These are phyloP conservation scores for Lonchura striata DNA, from an alignment of 2,113 vertebrate genomes.

Conservation along the genomic window DNA sequence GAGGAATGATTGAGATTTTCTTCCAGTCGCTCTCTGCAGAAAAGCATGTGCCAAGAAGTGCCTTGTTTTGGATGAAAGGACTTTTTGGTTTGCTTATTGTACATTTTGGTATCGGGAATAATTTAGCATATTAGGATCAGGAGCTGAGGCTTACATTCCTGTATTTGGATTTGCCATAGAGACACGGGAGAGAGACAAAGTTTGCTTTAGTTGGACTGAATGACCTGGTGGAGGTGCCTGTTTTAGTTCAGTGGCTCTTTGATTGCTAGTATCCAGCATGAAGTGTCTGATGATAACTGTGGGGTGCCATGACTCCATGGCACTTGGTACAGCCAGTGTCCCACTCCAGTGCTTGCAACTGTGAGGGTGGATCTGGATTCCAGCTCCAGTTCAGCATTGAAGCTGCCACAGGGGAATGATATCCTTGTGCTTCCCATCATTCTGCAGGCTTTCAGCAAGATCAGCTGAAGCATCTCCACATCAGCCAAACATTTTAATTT, in stretches of 20 bases:
- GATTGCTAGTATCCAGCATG: neutral
- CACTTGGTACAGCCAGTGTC: neutral
- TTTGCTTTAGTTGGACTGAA: neutral
- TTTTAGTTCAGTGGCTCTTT: neutral
- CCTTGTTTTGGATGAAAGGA: neutral
- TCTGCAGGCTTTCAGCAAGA: neutral
- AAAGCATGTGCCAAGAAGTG: neutral
- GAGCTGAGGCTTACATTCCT: neutral
- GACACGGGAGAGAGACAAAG: neutral
- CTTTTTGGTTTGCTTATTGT: neutral
- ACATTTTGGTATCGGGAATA: neutral
- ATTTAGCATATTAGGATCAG: neutral
- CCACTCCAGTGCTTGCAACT: neutral
- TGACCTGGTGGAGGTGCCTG: neutral
- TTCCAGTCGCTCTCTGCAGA: neutral
- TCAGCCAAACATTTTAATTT: neutral
- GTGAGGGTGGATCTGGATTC: neutral
- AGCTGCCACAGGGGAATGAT: neutral
- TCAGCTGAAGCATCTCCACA: neutral
- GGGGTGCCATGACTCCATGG: neutral
- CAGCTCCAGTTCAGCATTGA: neutral
- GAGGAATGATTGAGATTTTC: neutral
- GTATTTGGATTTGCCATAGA: neutral
- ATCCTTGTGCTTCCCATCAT: neutral
- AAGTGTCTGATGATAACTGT: neutral